A percentile compares a stretch with the other conserved stretches of the same genome.
Evolutionary conservation across 2,113 vertebrate genomes (phyloP).

Genomic region (Rattus norvegicus): GRCr8 NC_086033.1:74939501-74940000

Average conservation of each 20-base stretch:
- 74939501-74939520: constrained; percentile 43
- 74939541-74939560: constrained; percentile 40
- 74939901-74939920: background rate
- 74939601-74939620: constrained; percentile 15
- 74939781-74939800: background rate
- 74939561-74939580: constrained; percentile 31
- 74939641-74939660: background rate
- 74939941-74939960: background rate
- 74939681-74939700: background rate
- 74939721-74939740: background rate
- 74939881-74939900: background rate
- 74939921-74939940: background rate
- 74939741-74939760: background rate
- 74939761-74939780: background rate
- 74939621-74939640: background rate
- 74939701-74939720: background rate
- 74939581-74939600: constrained; percentile 35
- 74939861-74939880: background rate
- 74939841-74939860: background rate
- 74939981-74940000: background rate
- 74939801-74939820: background rate
- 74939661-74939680: background rate
- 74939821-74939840: background rate
- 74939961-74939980: background rate
- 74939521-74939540: constrained; percentile 38